Conservation (phyloP, 1,140 invertebrate genomes). For the Leptoteleia sp. region DNA sequence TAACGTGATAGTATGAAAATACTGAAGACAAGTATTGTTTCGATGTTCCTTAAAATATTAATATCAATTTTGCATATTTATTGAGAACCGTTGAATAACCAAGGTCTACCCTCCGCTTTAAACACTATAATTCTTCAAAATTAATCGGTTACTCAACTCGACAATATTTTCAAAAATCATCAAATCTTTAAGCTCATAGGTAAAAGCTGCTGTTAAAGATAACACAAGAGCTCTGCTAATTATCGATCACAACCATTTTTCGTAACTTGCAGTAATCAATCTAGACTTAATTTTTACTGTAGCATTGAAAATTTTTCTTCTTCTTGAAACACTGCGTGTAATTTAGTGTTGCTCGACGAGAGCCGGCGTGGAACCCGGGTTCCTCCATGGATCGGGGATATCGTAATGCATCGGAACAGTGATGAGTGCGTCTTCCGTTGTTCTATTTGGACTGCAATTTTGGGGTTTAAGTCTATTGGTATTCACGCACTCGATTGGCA, state of each 20-base stretch:
- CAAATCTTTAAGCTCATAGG: no score
- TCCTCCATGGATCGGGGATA: slow-evolving; percentile 81
- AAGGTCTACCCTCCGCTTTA: no score
- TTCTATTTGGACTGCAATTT: slow-evolving; percentile 85
- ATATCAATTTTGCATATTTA: slow-evolving; percentile 5
- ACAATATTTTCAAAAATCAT: no score
- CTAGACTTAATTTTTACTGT: no score
- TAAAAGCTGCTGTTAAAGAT: no score
- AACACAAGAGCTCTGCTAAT: no score
- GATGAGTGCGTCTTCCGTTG: slow-evolving; percentile 84
- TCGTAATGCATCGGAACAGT: slow-evolving; percentile 88
- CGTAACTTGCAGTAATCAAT: no score
- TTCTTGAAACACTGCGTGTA: no score
- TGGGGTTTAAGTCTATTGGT: slow-evolving; percentile 88
- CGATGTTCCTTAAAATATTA: slow-evolving; percentile 3
- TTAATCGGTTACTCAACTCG: no score
- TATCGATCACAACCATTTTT: no score
- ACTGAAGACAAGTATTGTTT: slow-evolving; percentile 11
- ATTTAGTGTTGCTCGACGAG: slow-evolving; percentile 78
- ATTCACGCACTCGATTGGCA: slow-evolving; percentile 92
- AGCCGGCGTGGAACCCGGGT: slow-evolving; percentile 74
- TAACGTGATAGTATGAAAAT: slow-evolving; percentile 11
- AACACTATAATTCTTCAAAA: no score
- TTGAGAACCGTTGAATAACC: not conserved
- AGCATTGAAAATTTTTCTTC: no score